Percentiles rank a stretch among this genome's conserved stretches.
Conservation (phyloP, 2,113 vertebrate genomes). For the Vulpes ferrilata region DNA sequence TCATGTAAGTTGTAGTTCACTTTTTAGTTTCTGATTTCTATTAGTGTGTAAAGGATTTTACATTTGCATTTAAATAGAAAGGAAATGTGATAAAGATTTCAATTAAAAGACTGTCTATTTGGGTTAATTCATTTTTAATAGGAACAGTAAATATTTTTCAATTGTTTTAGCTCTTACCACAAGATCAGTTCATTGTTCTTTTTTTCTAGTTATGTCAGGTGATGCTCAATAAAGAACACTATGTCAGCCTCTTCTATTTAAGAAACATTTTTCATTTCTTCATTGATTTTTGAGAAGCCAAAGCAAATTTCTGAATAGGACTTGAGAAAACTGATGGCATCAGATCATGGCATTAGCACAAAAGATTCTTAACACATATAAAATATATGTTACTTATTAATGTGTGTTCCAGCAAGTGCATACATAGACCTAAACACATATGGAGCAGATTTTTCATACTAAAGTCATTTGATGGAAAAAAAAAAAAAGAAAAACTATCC, state of each 20-base stretch:
- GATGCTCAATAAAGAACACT: constrained; percentile 74
- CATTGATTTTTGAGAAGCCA: constrained; percentile 71
- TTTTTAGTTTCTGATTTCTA: constrained; percentile 85
- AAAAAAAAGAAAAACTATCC: neutral
- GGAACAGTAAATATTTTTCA: constrained; percentile 88
- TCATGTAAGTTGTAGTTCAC: constrained; percentile 73
- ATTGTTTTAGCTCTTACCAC: constrained; percentile 77
- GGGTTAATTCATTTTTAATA: constrained; percentile 89
- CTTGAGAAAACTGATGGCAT: neutral
- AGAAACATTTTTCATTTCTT: constrained; percentile 73
- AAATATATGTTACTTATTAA: neutral
- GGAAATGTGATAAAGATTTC: constrained; percentile 88
- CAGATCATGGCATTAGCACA: neutral
- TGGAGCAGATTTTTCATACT: constrained; percentile 34
- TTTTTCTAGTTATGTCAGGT: constrained; percentile 84
- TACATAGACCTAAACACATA: neutral
- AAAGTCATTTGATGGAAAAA: neutral
- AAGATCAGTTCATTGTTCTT: constrained; percentile 76
- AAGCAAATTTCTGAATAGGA: constrained; percentile 61
- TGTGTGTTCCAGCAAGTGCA: neutral
- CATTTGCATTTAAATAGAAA: constrained; percentile 90
- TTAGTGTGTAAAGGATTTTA: constrained; percentile 86
- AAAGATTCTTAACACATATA: neutral
- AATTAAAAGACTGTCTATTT: constrained; percentile 88
- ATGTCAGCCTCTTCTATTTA: constrained; percentile 60